Percentiles rank a stretch among this genome's conserved stretches.
Conservation (phyloP, 2,797 vertebrate species). For the Telmatherina bonti region DNA sequence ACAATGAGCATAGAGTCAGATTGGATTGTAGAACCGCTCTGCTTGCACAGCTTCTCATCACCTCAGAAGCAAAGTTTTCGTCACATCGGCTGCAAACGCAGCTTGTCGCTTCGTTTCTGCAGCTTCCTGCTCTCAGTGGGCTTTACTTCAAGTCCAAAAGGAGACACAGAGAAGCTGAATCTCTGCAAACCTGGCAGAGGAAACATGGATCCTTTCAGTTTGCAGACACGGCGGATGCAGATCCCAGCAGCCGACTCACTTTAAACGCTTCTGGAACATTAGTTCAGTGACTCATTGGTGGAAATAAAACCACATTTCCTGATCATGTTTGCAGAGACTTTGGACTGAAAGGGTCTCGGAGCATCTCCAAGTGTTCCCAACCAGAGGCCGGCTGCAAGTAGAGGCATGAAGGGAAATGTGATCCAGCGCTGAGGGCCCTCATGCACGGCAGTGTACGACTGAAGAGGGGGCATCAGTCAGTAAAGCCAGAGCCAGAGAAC, state of each 20-base stretch:
- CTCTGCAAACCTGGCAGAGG: background rate
- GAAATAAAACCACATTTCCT: background rate
- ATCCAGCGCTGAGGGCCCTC: conserved; percentile 14
- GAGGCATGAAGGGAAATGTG: conserved; percentile 22
- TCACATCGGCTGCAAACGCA: too few species aligned
- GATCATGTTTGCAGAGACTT: background rate
- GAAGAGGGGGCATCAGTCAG: background rate
- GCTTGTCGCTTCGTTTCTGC: too few species aligned
- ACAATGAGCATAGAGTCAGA: too few species aligned
- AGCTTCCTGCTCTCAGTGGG: too few species aligned
- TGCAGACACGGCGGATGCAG: too few species aligned
- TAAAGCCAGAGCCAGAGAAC: background rate
- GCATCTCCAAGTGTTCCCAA: background rate
- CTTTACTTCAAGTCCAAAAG: too few species aligned
- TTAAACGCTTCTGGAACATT: background rate
- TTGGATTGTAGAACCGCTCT: too few species aligned
- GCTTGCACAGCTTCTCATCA: too few species aligned
- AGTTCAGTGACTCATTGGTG: background rate
- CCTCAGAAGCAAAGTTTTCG: too few species aligned
- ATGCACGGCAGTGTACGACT: background rate
- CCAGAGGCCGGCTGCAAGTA: conserved; percentile 17
- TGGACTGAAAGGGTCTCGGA: background rate
- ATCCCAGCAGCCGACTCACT: background rate
- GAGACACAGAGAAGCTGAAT: background rate
- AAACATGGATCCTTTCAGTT: too few species aligned